These are phyloP conservation scores for Neoitamus cyanurus DNA, from an alignment of 2,888 invertebrate species.

Conservation along the genomic window DNA sequence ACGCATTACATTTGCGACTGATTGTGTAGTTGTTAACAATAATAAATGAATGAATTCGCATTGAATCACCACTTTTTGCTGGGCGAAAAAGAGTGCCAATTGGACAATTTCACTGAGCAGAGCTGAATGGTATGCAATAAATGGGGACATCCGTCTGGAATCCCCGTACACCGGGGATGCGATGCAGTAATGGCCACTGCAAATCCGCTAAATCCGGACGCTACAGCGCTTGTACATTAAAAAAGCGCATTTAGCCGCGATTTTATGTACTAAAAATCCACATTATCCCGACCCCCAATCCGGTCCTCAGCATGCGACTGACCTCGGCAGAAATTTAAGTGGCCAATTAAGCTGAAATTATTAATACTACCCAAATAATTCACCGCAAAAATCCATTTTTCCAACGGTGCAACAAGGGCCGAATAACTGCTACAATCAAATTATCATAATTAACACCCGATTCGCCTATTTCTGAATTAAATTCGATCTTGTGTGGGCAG, in stretches of 20 bases:
- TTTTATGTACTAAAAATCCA: background rate
- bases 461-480: slow-evolving; percentile 26
- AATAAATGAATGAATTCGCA: background rate
- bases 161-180: background rate
- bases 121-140: background rate
- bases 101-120: background rate
- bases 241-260: background rate
- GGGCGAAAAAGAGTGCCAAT: background rate
- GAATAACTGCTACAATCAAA: slow-evolving; percentile 16
- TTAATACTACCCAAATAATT: slow-evolving; percentile 14
- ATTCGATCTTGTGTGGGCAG: slow-evolving; percentile 6
- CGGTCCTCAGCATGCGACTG: background rate
- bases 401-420: background rate
- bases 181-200: background rate
- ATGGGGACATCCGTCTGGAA: background rate
- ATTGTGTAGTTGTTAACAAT: background rate
- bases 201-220: background rate
- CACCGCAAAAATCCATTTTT: slow-evolving; percentile 34
- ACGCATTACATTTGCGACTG: background rate
- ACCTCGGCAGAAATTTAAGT: background rate
- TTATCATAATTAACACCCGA: slow-evolving; percentile 34
- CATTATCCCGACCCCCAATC: background rate
- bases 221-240: background rate
- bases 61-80: background rate
- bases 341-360: slow-evolving; percentile 37